A percentile compares a stretch with the other conserved stretches of the same genome.
Conservation (phyloP, 2,888 invertebrate genomes). For the Leucoma salicis region DNA sequence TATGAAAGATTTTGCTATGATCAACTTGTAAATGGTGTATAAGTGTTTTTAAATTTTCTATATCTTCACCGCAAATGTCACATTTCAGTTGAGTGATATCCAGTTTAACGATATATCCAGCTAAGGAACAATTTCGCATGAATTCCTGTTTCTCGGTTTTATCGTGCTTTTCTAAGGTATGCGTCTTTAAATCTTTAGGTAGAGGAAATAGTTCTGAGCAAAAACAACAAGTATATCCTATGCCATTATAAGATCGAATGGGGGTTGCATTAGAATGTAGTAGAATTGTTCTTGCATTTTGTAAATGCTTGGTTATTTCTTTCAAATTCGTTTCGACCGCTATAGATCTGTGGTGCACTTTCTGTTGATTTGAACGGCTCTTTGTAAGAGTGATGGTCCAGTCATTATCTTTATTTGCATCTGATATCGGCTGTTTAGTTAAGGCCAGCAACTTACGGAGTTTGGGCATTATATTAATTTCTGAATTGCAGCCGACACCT, state of each 20-base stretch:
- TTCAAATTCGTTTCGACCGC: neutral
- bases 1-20: slow-evolving; percentile 16
- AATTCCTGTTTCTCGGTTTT: slow-evolving; percentile 33
- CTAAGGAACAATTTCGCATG: slow-evolving; percentile 36
- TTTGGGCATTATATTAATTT: slow-evolving; percentile 20
- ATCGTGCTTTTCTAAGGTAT: slow-evolving; percentile 42
- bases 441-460: slow-evolving; percentile 17
- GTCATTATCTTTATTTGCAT: slow-evolving; percentile 11
- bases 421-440: slow-evolving; percentile 10
- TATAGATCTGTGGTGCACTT: neutral
- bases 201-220: slow-evolving; percentile 39
- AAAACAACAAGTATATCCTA: slow-evolving; percentile 51
- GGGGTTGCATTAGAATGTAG: slow-evolving; percentile 56
- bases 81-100: slow-evolving; percentile 26
- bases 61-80: slow-evolving; percentile 11
- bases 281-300: slow-evolving; percentile 48
- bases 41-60: slow-evolving; percentile 14
- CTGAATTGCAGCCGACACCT: slow-evolving; percentile 38
- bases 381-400: slow-evolving; percentile 20
- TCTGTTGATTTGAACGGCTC: neutral
- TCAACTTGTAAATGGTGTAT: slow-evolving; percentile 14
- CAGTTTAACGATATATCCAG: slow-evolving; percentile 22
- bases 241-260: slow-evolving; percentile 41
- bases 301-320: slow-evolving; percentile 23
- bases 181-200: slow-evolving; percentile 48